phyloP scores from a whole-genome alignment of 2,113 vertebrate genomes.

The Xerus inauris region DNA sequence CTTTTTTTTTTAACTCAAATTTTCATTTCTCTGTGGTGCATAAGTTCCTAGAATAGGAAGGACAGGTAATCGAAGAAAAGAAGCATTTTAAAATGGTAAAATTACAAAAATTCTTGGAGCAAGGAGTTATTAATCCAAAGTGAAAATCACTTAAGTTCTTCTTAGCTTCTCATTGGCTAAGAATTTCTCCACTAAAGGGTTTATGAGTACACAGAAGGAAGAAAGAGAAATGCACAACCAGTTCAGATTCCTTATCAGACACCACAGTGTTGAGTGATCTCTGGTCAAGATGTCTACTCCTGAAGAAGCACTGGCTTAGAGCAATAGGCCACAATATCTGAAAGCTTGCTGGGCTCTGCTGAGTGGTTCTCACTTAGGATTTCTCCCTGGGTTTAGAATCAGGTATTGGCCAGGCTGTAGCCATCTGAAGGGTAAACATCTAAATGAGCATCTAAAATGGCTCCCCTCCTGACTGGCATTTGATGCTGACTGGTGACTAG shows the following conservation, averaged over 20 bases:
- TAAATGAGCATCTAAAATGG: neutral
- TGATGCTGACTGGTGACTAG: neutral
- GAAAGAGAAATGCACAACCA: neutral
- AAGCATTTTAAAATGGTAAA: neutral
- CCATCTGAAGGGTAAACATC: neutral
- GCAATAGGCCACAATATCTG: neutral
- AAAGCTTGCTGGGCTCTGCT: neutral
- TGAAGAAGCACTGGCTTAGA: neutral
- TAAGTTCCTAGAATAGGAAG: neutral
- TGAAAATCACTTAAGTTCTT: neutral
- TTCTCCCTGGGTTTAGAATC: neutral
- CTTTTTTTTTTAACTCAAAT: slow-evolving; percentile 21
- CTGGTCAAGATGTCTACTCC: neutral
- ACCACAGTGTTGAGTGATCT: neutral
- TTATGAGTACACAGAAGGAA: neutral
- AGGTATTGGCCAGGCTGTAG: neutral
- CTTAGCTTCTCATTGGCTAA: neutral
- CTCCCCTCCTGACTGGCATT: neutral
- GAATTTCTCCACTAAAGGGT: neutral
- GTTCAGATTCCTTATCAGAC: neutral
- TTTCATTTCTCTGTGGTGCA: neutral
- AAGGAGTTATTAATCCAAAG: neutral
- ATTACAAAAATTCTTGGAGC: neutral
- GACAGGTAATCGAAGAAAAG: neutral
- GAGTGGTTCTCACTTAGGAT: neutral